Evolutionary conservation across 1,140 invertebrate genomes (phyloP).

Genomic region (Panonychus citri): DNA sequence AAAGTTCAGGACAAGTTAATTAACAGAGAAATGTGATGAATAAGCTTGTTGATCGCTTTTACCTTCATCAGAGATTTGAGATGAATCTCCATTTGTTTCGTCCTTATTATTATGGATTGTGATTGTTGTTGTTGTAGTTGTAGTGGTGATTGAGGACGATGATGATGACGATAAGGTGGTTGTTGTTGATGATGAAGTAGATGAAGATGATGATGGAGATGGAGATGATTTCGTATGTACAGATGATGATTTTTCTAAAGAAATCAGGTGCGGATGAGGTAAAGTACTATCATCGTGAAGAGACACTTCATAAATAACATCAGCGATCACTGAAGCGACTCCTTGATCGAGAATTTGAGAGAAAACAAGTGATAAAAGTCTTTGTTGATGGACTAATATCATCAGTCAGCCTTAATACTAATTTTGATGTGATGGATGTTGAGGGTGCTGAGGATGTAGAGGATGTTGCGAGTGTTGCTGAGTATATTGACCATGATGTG

Average conservation of each 20-base stretch:
- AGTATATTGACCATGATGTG: too few species aligned
- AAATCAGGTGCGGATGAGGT: too few species aligned
- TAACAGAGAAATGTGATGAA: too few species aligned
- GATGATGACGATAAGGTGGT: neutral
- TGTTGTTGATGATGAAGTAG: slow-evolving; percentile 12
- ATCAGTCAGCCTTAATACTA: too few species aligned
- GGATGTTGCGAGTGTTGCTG: slow-evolving; percentile 8
- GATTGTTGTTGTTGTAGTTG: neutral
- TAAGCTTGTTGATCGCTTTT: too few species aligned
- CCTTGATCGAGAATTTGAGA: slow-evolving; percentile 88
- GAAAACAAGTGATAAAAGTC: slow-evolving; percentile 78
- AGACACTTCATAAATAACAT: slow-evolving; percentile 53
- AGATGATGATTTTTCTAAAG: too few species aligned
- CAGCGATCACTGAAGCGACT: slow-evolving; percentile 66
- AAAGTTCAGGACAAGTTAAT: too few species aligned
- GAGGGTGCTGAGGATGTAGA: slow-evolving; percentile 2
- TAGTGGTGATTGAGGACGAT: slow-evolving; percentile 1
- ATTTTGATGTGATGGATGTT: neutral
- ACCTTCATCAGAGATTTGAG: too few species aligned
- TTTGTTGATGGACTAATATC: slow-evolving; percentile 70
- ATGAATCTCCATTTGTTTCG: too few species aligned
- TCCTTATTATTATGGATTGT: neutral
- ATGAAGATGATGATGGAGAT: neutral
- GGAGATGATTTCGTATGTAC: too few species aligned
- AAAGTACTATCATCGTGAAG: neutral